phyloP scores from a whole-genome alignment of 2,888 invertebrate genomes.

The Nephrotoma guestfalica region DNA sequence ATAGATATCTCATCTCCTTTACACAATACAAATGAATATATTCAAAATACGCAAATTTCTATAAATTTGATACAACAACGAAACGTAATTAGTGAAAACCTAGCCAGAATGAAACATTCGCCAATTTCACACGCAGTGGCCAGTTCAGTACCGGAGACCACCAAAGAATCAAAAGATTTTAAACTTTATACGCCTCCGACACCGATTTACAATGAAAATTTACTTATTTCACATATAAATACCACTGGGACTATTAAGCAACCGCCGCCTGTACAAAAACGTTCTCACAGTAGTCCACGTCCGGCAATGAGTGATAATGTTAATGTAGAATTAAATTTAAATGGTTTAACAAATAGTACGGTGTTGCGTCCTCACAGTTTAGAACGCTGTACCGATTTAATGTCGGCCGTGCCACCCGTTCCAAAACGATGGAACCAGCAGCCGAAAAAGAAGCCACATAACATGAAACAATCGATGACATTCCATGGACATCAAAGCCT shows the following conservation, averaged over 20 bases:
- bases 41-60: slow-evolving; percentile 6
- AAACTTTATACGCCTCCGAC: slow-evolving; percentile 15
- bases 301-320: slow-evolving; percentile 9
- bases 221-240: not conserved
- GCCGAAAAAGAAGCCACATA: not conserved
- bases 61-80: not conserved
- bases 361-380: slow-evolving; percentile 27
- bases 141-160: not conserved
- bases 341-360: slow-evolving; percentile 10
- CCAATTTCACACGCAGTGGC: slow-evolving; percentile 17
- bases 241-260: not conserved
- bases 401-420: slow-evolving; percentile 24
- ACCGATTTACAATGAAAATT: slow-evolving; percentile 9
- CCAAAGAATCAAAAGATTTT: slow-evolving; percentile 12
- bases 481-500: slow-evolving; percentile 22
- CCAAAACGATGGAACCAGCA: slow-evolving; percentile 21
- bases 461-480: slow-evolving; percentile 29
- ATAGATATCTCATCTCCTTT: slow-evolving; percentile 35
- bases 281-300: slow-evolving; percentile 31
- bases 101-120: not conserved
- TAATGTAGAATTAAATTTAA: slow-evolving; percentile 9
- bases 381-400: slow-evolving; percentile 26
- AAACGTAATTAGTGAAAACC: not conserved
- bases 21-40: slow-evolving; percentile 12
- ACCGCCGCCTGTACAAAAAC: slow-evolving; percentile 21